Evolutionary conservation across 37 sponge, comb jelly and placozoan genomes (phyloP).

Genomic region (Hormiphora californensis): DNA sequence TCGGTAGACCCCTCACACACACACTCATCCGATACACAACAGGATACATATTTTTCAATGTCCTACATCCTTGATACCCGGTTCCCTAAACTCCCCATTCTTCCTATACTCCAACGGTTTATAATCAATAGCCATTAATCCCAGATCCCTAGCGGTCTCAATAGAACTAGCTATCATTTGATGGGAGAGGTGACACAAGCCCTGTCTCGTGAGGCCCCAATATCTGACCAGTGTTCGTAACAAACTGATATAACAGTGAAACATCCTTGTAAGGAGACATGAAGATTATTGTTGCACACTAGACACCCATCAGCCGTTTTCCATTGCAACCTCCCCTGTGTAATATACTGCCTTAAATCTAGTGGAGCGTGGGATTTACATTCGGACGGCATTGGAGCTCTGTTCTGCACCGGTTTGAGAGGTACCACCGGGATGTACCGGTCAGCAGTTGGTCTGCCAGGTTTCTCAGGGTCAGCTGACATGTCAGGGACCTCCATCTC

Average conservation of each 20-base stretch:
- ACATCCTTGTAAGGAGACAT: slow-evolving; percentile 43
- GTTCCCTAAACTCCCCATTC: not conserved
- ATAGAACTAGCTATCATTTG: slow-evolving; percentile 3
- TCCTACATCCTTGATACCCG: slow-evolving; percentile 15
- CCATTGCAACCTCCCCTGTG: slow-evolving; percentile 1
- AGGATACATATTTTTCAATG: not conserved
- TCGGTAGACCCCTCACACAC: not conserved
- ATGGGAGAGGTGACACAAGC: slow-evolving; percentile 20
- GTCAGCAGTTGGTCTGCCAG: slow-evolving; percentile 6
- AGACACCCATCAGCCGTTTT: slow-evolving; percentile 34
- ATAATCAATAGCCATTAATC: slow-evolving; percentile 43
- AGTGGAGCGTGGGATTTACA: not conserved
- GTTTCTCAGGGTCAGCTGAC: slow-evolving; percentile 8
- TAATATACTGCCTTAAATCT: not conserved
- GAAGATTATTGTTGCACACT: slow-evolving; percentile 21
- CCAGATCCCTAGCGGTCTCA: not conserved
- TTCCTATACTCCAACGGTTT: slow-evolving; percentile 3
- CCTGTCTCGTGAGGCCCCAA: slow-evolving; percentile 24
- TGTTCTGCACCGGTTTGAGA: not conserved
- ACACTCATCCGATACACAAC: not conserved
- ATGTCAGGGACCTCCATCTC: slow-evolving; percentile 35
- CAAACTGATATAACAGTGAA: slow-evolving; percentile 37
- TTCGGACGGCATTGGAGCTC: not conserved
- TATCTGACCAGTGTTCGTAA: not conserved
- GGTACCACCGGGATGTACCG: not conserved